Evolutionary conservation across 2,888 invertebrate species (phyloP).

Genomic region (Leptinotarsa rubiginosa): DNA sequence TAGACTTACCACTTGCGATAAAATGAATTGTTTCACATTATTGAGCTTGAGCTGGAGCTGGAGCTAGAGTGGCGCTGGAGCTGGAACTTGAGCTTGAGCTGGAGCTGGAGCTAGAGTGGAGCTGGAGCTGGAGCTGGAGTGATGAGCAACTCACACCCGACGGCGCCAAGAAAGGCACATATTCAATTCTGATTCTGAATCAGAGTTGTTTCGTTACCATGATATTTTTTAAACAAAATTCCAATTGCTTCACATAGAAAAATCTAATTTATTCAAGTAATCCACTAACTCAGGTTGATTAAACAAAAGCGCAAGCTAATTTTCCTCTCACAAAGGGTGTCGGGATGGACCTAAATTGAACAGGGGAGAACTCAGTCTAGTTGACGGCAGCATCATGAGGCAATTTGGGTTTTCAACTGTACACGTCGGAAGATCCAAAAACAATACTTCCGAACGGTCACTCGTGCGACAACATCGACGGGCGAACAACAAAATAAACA

Average conservation of each 20-base stretch:
- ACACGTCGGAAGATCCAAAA: slow-evolving; percentile 4
- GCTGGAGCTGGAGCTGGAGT: no score
- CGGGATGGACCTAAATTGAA: background rate
- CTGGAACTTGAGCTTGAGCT: no score
- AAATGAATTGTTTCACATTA: no score
- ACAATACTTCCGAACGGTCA: slow-evolving; percentile 16
- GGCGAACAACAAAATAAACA: slow-evolving; percentile 37
- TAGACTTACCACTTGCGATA: no score
- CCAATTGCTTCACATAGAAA: background rate
- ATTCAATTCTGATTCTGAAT: no score
- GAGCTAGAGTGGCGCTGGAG: no score
- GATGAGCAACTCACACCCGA: no score
- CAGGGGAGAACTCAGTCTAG: slow-evolving; percentile 13
- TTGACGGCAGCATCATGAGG: background rate
- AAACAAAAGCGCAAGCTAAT: background rate
- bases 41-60: no score
- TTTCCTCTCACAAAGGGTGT: slow-evolving; percentile 2
- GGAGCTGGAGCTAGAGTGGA: no score
- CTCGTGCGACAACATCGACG: slow-evolving; percentile 22
- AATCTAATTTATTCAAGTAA: background rate
- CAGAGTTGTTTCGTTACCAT: no score
- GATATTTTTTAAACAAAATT: no score
- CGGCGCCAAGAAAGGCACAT: no score
- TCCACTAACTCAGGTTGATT: background rate
- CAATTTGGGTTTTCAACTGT: slow-evolving; percentile 8